A percentile compares a stretch with the other conserved stretches of the same genome.
Conservation (phyloP, 2,797 vertebrate genomes). For the Anabas testudineus region DNA sequence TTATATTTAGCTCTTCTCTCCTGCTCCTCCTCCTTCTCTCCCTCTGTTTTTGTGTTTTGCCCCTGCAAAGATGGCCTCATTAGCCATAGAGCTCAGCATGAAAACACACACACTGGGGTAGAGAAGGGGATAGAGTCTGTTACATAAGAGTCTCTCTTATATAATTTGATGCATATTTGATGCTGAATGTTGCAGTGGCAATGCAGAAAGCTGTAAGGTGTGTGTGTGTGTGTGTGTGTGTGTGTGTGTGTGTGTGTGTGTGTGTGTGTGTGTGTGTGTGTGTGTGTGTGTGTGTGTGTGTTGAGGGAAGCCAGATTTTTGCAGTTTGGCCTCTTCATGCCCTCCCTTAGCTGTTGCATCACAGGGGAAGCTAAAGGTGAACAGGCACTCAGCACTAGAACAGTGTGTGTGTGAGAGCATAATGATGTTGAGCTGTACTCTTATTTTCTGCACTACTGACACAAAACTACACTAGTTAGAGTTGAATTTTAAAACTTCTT, state of each 20-base stretch:
- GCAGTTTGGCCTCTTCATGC: constrained; percentile 37
- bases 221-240: constrained; percentile 24
- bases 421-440: not conserved
- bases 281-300: constrained; percentile 22
- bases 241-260: constrained; percentile 20
- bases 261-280: not conserved
- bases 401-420: not conserved
- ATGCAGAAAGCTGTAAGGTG: constrained; percentile 36
- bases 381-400: not conserved
- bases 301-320: constrained; percentile 39
- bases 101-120: constrained; percentile 42
- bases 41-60: constrained; percentile 60
- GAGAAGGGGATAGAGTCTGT: constrained; percentile 57
- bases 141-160: constrained; percentile 75
- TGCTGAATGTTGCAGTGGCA: constrained; percentile 54
- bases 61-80: constrained; percentile 75
- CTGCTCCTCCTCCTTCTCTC: constrained; percentile 28
- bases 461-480: too few relatives aligned
- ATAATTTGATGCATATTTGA: constrained; percentile 84
- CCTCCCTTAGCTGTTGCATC: constrained; percentile 52
- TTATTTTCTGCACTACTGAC: not conserved
- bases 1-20: constrained; percentile 71
- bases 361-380: constrained; percentile 46
- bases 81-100: constrained; percentile 71
- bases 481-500: not conserved